phyloP scores from a whole-genome alignment of 2,888 invertebrate genomes.

The Drosophila flavopinicola region DNA sequence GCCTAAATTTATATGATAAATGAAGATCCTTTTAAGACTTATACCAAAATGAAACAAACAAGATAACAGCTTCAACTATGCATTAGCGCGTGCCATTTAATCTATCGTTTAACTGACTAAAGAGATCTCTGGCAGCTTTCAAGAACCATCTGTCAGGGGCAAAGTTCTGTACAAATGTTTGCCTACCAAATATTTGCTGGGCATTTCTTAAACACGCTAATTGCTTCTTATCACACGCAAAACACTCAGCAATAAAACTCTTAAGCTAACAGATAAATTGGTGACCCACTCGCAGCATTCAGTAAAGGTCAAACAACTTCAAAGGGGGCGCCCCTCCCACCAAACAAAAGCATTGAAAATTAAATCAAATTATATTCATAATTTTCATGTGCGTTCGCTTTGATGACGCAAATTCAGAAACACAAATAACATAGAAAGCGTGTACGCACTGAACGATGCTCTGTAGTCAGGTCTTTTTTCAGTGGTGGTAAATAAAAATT shows the following conservation, averaged over 20 bases:
- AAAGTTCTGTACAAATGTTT: slow-evolving; percentile 34
- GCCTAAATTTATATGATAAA: too few relatives aligned
- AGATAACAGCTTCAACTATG: slow-evolving; percentile 2
- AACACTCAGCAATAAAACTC: slow-evolving; percentile 17
- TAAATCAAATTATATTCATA: slow-evolving; percentile 14
- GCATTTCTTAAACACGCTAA: slow-evolving; percentile 28
- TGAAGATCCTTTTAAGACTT: background rate
- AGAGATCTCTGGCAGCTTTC: slow-evolving; percentile 10
- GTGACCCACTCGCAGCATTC: slow-evolving; percentile 27
- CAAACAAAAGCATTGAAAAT: slow-evolving; percentile 18
- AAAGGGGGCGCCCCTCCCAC: slow-evolving; percentile 31
- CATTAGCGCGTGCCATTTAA: slow-evolving; percentile 28
- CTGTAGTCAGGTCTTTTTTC: background rate
- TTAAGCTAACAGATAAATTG: slow-evolving; percentile 25
- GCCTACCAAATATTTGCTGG: background rate
- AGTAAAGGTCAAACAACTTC: slow-evolving; percentile 46
- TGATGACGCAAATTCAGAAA: slow-evolving; percentile 40
- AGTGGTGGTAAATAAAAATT: too few relatives aligned
- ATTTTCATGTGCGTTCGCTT: slow-evolving; percentile 13
- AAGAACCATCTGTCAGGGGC: slow-evolving; percentile 1
- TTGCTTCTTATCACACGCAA: slow-evolving; percentile 42
- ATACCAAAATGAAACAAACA: background rate
- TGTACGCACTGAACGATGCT: background rate
- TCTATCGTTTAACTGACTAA: slow-evolving; percentile 19
- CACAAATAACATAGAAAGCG: background rate